A percentile compares a stretch with the other conserved stretches of the same genome.
Conservation (phyloP, 1,140 invertebrate genomes). For the Papilio glaucus region DNA sequence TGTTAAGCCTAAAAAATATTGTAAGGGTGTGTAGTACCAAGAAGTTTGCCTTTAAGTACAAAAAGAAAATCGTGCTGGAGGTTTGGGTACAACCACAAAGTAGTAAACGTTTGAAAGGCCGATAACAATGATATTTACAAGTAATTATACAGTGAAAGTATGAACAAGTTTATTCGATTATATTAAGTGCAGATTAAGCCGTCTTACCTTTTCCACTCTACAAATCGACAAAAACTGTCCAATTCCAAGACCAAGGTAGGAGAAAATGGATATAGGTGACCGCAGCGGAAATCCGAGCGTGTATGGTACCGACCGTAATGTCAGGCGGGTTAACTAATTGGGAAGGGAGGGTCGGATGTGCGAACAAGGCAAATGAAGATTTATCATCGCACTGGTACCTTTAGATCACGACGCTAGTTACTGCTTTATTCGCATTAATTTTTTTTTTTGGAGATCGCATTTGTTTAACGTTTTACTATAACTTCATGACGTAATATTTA, state of each 20-base stretch:
- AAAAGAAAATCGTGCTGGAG: no score
- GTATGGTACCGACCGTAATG: constrained; percentile 52
- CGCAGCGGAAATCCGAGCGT: constrained; percentile 70
- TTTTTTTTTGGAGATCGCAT: constrained; percentile 21
- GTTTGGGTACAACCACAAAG: no score
- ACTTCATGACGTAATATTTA: no score
- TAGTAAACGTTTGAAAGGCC: no score
- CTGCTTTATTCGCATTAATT: constrained; percentile 5
- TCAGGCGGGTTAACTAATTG: constrained; percentile 76
- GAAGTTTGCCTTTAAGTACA: no score
- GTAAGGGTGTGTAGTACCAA: no score
- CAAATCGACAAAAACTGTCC: constrained; percentile 44
- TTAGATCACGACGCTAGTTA: constrained; percentile 39
- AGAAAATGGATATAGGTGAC: constrained; percentile 73
- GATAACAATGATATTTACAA: no score
- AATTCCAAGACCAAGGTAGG: constrained; percentile 52
- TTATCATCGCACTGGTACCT: constrained; percentile 74
- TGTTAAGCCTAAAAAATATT: no score
- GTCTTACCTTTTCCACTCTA: constrained; percentile 23
- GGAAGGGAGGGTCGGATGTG: constrained; percentile 76
- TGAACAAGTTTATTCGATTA: not conserved
- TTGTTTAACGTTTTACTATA: not conserved
- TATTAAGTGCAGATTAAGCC: not conserved
- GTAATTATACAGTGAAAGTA: no score
- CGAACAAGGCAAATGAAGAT: constrained; percentile 81